Evolutionary conservation across 2,113 vertebrate species (phyloP).

Genomic region (Clupea harengus): DNA sequence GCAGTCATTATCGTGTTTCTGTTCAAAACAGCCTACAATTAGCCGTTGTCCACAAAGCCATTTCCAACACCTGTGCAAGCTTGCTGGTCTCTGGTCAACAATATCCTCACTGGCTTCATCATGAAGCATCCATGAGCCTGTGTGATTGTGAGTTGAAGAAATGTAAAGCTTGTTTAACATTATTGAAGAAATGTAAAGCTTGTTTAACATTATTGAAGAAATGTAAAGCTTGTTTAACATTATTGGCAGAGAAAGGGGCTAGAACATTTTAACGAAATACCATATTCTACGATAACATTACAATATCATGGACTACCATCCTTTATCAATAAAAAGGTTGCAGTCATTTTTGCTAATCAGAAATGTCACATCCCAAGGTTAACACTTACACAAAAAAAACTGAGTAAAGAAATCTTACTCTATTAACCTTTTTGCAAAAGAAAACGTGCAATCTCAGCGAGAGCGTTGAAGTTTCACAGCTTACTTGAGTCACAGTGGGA

Average conservation of each 20-base stretch:
- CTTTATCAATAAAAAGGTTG: background rate
- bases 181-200: background rate
- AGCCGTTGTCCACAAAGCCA: conserved; percentile 54
- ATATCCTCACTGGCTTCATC: background rate
- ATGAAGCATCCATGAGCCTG: background rate
- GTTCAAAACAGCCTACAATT: conserved; percentile 55
- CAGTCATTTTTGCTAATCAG: no score
- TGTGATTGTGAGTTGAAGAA: background rate
- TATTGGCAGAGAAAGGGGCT: background rate
- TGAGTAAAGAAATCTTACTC: background rate
- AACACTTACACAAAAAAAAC: background rate
- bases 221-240: background rate
- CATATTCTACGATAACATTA: no score
- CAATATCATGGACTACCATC: background rate
- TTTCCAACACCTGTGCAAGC: conserved; percentile 63
- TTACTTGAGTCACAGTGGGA: conserved; percentile 52
- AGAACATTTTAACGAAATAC: no score
- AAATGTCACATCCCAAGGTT: background rate
- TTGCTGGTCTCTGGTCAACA: background rate
- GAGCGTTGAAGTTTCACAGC: conserved; percentile 54
- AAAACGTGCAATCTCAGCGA: conserved; percentile 25
- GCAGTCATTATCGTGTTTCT: conserved; percentile 65
- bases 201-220: background rate
- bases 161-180: conserved; percentile 16
- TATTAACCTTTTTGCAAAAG: background rate